Evolutionary conservation across 1,140 invertebrate species (phyloP).

Genomic region (Capitella teleta): DNA sequence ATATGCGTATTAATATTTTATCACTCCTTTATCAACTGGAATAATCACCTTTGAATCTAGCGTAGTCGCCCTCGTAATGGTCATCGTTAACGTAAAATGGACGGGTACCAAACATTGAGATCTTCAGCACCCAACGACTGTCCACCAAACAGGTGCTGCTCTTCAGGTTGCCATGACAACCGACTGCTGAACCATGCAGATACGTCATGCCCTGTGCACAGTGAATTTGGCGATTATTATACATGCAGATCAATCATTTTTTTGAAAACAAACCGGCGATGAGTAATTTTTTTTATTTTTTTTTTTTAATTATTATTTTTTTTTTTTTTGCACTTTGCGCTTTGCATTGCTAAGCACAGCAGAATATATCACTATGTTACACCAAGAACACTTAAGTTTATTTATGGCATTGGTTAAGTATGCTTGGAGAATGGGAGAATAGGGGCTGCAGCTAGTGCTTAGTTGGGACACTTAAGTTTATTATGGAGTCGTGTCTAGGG

Average conservation of each 20-base stretch:
- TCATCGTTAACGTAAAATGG: slow-evolving; percentile 11
- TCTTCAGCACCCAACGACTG: slow-evolving; percentile 85
- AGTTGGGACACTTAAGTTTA: no score
- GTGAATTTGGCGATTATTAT: background rate
- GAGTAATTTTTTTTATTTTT: background rate
- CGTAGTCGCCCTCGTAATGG: background rate
- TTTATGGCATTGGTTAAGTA: no score
- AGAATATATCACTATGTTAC: no score
- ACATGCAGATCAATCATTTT: background rate
- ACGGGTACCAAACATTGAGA: slow-evolving; percentile 84
- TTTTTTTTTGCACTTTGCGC: no score
- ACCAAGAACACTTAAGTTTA: no score
- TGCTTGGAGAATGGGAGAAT: no score
- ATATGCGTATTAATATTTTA: background rate
- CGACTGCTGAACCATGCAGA: slow-evolving; percentile 70
- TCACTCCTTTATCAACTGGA: background rate
- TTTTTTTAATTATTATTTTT: background rate
- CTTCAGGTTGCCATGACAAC: slow-evolving; percentile 86
- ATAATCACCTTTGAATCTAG: background rate
- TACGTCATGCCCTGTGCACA: slow-evolving; percentile 82
- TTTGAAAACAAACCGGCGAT: background rate
- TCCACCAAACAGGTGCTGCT: slow-evolving; percentile 82
- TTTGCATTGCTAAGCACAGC: no score
- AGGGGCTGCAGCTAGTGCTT: no score
- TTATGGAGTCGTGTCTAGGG: no score